Evolutionary conservation across 2,113 vertebrate species (phyloP), one percentile per base, ranked within the genome.

Genomic region (Lucifuga dentata): DNA sequence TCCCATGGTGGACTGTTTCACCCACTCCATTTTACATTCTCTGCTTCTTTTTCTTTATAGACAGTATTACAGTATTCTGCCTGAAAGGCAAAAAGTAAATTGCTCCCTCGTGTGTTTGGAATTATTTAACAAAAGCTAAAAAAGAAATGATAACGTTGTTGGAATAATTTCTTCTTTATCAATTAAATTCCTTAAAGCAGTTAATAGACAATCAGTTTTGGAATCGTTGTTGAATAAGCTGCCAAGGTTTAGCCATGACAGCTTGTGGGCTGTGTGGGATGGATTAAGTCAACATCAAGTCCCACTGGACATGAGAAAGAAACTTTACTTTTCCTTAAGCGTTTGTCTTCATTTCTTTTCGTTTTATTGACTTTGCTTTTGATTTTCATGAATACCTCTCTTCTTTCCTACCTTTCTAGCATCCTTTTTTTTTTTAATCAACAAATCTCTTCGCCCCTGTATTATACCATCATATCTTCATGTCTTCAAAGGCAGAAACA

Each of bases 401-500:
- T 17, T 57, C 46, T 45, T 51, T 66, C 39, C 20, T 40, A 12
- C 40, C 32, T 23, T 3, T 41, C 26, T 33, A 5, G 7, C 26
- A 29, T 5, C 26, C 19, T 21, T 29, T 11, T 26, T 16, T 16
- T 1, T 12, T n/a, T 26, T 23, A 12, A 1, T 62, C 59, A 45
- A 50, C 23, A 21, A n/a, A 13, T 67, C 45, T 51, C 33, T 29
- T 44, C 44, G 49, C 48, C 11, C 24, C 19, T 17, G 21, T 45
- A 60, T 65, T 51, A 68, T 50, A 36, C 17, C 43, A 52, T n/a
- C 55, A 77, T 61, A 73, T 66, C 67, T 88, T 66, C 79, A n/a
- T n/a, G n/a, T n/a, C 81, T 86, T 90, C 82, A 86, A 82, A 90
- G 73, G 55, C 58, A 86, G 83, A 86, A 86, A 89, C 85, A 88